Base-by-base conservation (phyloP, 2,797 vertebrate species). In the Rallus crepitans region DNA sequence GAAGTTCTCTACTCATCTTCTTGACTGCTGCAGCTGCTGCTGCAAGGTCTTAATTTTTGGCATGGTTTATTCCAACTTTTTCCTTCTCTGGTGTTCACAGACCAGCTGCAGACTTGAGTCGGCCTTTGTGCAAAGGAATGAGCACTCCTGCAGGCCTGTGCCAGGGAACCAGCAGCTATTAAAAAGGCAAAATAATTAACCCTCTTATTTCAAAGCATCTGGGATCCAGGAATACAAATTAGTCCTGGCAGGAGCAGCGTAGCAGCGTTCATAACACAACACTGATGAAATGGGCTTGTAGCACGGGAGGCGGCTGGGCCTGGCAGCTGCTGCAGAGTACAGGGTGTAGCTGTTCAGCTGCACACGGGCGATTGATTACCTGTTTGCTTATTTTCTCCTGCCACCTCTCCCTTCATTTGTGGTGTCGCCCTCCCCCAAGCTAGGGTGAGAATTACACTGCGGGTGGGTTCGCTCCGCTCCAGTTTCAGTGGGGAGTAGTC, bases 51-150 rank as follows among this genome's bases (percentile, higher is more conserved):
- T 59, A 2, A 90, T 77, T 95, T 76, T 56, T 91, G 71, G 65
- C 87, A 18, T 4, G 0, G 37, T 69, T 66, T 69, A 79, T 66
- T 80, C 11, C 39, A 72, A 87, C 59, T 89, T 82, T 53, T 71
- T 55, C 71, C 37, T 94, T 78, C 64, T 56, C 42, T 52, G 40
- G 12, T 69, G 59, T 70, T 92, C 11, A 2, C 31, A 45, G 52
- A 79, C 52, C 86, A 94, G 95, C 92, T 96, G 94, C 90, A 82
- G 78, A 55, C 80, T 45, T 48, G 59, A 90, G 55, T 15, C 57
- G 60, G 17, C 14, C 53, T 87, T 73, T 60, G 8, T 60, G 45
- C 55, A 71, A 42, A 30, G 83, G 70, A 78, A 42, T 8, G 55
- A 87, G 31, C 28, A 11, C 30, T 66, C 40, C 71, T 72, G n/a